phyloP scores from a whole-genome alignment of 2,113 vertebrate species.

The Carollia perspicillata region DNA sequence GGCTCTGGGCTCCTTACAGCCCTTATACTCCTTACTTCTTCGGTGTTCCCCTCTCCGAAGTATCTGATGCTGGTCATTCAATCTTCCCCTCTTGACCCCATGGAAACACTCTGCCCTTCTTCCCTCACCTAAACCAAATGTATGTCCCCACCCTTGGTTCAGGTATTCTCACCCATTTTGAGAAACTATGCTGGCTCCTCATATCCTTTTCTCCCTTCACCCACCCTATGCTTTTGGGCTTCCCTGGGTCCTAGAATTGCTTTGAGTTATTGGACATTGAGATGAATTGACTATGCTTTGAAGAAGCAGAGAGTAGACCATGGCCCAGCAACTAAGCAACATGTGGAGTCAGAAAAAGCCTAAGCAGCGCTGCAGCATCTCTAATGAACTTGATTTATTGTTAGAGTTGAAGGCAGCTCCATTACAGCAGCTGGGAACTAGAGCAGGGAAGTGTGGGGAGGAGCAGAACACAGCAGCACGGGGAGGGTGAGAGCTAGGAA shows the following conservation, averaged over 20 bases:
- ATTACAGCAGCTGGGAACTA: constrained; percentile 70
- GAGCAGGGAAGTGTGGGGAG: constrained; percentile 44
- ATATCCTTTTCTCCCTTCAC: not conserved
- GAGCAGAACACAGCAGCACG: constrained; percentile 58
- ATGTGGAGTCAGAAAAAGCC: constrained; percentile 20
- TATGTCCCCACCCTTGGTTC: not conserved
- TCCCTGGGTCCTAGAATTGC: not conserved
- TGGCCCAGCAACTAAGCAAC: constrained; percentile 14
- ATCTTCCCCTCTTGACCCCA: not conserved
- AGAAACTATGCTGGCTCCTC: not conserved
- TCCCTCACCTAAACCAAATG: not conserved
- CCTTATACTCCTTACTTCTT: not conserved
- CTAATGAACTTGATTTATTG: constrained; percentile 75
- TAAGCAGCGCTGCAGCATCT: constrained; percentile 5
- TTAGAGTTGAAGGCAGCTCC: constrained; percentile 68
- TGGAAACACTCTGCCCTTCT: not conserved
- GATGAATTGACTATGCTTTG: not conserved
- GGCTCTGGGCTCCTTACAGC: not conserved
- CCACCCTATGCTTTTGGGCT: not conserved
- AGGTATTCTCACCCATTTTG: not conserved
- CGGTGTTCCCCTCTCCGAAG: not conserved
- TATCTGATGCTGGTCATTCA: not conserved
- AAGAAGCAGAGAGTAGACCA: constrained; percentile 32
- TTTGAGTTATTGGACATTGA: not conserved
- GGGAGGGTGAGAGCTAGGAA: constrained; percentile 42